Base-by-base conservation (phyloP, 2,113 vertebrate genomes). In the Trochalopteron elliotii region DNA sequence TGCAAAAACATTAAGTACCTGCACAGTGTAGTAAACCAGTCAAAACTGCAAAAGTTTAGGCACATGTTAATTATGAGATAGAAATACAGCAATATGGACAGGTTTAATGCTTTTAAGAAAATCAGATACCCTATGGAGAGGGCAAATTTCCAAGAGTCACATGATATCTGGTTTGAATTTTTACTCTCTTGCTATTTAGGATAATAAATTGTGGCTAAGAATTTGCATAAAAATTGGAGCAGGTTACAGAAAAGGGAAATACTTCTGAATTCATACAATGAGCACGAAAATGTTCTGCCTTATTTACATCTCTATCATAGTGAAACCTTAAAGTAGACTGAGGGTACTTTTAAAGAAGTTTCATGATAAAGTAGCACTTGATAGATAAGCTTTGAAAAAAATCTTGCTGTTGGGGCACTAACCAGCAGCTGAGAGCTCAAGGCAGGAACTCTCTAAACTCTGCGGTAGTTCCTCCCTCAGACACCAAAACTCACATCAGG, bases 341-440 rank as follows among this genome's bases (percentile, higher is more conserved):
- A 85, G 20, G 59, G 31, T 56, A 67, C 64, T 88, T 94, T 81
- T 24, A 65, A 75, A 75, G 49, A 44, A 56, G n/a, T 63, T 83
- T 76, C 20, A 35, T 23, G 57, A 87, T 56, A 79, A 91, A 85
- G 57, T 11, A 76, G 78, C 28, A 65, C 31, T 80, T 55, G 12
- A 77, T 19, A 88, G 55, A 77, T 59, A 92, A 90, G 24, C 27
- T 93, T 72, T 65, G 45, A 59, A 86, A 93, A 93, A 91, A 86
- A 70, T 27, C 55, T 83, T 85, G 70, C 47, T 94, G 45, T 30
- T 0, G 0, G 45, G n/a, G 67, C 50, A 50, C 18, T 70, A 63
- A 57, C 3, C 12, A n/a, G 33, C 37, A 69, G 44, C n/a, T 77
- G 40, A 76, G 31, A 23, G 47, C 55, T 86, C 7, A 37, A 70